phyloP scores from a whole-genome alignment of 2,113 vertebrate genomes.

The Hyperoodon ampullatus region DNA sequence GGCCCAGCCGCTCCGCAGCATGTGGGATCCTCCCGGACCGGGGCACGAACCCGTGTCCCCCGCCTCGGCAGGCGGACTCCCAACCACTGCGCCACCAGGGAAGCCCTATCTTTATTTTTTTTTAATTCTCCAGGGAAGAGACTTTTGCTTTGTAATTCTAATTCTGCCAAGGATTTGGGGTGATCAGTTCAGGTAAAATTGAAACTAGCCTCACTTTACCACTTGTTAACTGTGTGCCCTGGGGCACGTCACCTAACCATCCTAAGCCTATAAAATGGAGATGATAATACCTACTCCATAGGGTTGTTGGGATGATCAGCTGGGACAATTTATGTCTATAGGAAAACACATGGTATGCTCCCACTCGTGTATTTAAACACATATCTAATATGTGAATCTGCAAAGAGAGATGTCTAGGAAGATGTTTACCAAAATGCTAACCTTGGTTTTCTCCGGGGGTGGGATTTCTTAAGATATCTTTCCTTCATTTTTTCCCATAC shows the following conservation, averaged over 20 bases:
- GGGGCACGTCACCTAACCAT: not conserved
- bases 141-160: conserved; percentile 9
- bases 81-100: no score
- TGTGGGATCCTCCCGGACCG: no score
- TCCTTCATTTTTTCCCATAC: not conserved
- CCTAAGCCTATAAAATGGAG: not conserved
- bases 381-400: not conserved
- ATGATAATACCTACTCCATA: not conserved
- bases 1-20: no score
- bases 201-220: not conserved
- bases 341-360: not conserved
- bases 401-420: not conserved
- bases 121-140: not conserved
- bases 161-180: not conserved
- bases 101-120: not conserved
- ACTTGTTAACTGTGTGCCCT: not conserved
- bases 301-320: not conserved
- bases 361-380: not conserved
- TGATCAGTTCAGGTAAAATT: not conserved
- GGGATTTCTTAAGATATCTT: not conserved
- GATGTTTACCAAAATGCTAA: not conserved
- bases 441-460: not conserved
- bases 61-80: no score
- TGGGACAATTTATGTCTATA: not conserved
- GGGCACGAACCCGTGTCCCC: no score